phyloP scores from a whole-genome alignment of 2,113 vertebrate genomes.

The Leiothrix lutea region DNA sequence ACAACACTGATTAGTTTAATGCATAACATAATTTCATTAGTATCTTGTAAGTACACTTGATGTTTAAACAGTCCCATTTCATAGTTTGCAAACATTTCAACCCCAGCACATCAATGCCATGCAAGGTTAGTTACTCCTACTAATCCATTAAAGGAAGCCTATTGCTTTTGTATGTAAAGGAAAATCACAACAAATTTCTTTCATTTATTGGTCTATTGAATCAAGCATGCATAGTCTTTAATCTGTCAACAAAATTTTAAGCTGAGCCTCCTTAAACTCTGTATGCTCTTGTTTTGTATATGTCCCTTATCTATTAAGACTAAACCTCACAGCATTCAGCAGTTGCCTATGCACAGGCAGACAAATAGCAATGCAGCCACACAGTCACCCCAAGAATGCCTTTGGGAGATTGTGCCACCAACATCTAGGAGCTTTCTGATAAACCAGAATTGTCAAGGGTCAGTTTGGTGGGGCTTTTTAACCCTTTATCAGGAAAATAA shows the following conservation, averaged over 20 bases:
- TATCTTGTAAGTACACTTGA: not conserved
- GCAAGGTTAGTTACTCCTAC: not conserved
- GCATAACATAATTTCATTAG: not conserved
- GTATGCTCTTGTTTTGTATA: not conserved
- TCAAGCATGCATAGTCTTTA: not conserved
- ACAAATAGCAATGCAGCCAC: not conserved
- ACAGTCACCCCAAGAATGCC: not conserved
- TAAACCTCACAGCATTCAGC: not conserved
- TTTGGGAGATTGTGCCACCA: not conserved
- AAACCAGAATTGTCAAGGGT: not conserved
- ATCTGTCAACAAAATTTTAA: not conserved
- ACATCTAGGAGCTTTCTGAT: rapidly evolving
- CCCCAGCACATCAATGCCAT: not conserved
- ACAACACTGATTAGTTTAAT: not conserved
- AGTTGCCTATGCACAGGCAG: not conserved
- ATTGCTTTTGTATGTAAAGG: not conserved
- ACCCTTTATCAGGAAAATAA: not conserved
- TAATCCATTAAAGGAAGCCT: not conserved
- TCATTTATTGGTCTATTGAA: not conserved
- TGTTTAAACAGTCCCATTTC: not conserved
- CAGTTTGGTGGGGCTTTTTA: not conserved
- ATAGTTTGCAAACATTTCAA: not conserved
- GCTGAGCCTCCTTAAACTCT: not conserved
- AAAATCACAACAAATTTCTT: not conserved
- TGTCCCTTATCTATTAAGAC: not conserved